Conservation (phyloP, 2,797 vertebrate species). For the Hypotaenidia okinawae region DNA sequence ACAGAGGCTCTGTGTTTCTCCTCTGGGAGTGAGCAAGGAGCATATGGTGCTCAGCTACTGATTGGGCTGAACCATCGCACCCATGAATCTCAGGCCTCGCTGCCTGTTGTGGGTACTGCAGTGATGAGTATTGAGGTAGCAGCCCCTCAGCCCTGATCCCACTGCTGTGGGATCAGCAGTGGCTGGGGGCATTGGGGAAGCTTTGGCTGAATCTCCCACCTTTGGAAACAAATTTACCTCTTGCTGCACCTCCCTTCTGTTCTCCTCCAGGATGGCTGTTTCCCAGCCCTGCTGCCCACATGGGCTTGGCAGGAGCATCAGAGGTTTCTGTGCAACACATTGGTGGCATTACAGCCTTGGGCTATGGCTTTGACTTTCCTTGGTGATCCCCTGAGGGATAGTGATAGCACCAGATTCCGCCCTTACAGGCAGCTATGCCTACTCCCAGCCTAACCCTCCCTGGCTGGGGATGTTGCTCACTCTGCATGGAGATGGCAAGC, state of each 20-base stretch:
- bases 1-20: too few relatives aligned
- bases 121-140: accelerated
- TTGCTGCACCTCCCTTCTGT: background rate
- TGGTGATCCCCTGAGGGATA: accelerated
- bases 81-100: accelerated
- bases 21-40: too few relatives aligned
- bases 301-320: background rate
- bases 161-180: background rate
- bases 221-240: background rate
- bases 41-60: too few relatives aligned
- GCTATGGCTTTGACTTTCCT: background rate
- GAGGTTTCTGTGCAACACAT: background rate
- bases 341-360: background rate
- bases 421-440: background rate
- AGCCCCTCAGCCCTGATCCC: too few relatives aligned
- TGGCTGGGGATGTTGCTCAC: background rate
- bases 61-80: too few relatives aligned
- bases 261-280: background rate
- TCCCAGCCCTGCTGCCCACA: background rate
- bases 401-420: accelerated
- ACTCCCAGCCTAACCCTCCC: background rate
- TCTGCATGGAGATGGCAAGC: background rate
- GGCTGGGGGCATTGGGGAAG: background rate
- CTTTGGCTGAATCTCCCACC: background rate
- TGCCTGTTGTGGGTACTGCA: background rate